phyloP scores from a whole-genome alignment of 2,797 vertebrate species.

The Buceros bicornis region DNA sequence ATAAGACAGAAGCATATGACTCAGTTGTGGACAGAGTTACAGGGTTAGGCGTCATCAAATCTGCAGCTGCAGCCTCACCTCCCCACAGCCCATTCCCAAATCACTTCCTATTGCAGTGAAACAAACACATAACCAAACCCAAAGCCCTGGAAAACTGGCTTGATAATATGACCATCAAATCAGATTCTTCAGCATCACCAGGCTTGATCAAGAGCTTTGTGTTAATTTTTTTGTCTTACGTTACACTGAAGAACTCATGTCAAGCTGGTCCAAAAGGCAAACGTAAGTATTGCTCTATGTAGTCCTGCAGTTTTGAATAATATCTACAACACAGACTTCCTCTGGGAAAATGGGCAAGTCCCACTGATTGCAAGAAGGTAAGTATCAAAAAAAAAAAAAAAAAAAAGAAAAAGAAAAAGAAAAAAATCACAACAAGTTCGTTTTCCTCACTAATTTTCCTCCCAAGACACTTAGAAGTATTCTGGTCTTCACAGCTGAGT shows the following conservation, averaged over 20 bases:
- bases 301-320: not conserved
- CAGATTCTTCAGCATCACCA: not conserved
- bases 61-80: not conserved
- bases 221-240: fast-evolving
- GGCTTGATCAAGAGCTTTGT: not conserved
- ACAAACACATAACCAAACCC: not conserved
- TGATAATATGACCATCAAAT: not conserved
- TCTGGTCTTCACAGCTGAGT: not conserved
- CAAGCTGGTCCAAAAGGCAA: not conserved
- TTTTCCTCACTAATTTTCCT: conserved; percentile 5
- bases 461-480: not conserved
- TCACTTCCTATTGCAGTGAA: not conserved
- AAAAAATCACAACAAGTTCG: not conserved
- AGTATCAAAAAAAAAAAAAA: not conserved
- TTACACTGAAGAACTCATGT: not conserved
- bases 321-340: not conserved
- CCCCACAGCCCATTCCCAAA: not conserved
- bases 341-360: not conserved
- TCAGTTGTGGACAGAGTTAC: not conserved
- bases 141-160: not conserved
- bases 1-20: not conserved
- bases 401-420: too few species aligned
- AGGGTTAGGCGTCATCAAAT: not conserved
- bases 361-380: not conserved
- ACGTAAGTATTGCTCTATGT: not conserved